Percentiles rank a stretch among this genome's conserved stretches.
Evolutionary conservation across 64 coral and sea anemone genomes (phyloP).

Genomic region (Porites australiensis): DNA sequence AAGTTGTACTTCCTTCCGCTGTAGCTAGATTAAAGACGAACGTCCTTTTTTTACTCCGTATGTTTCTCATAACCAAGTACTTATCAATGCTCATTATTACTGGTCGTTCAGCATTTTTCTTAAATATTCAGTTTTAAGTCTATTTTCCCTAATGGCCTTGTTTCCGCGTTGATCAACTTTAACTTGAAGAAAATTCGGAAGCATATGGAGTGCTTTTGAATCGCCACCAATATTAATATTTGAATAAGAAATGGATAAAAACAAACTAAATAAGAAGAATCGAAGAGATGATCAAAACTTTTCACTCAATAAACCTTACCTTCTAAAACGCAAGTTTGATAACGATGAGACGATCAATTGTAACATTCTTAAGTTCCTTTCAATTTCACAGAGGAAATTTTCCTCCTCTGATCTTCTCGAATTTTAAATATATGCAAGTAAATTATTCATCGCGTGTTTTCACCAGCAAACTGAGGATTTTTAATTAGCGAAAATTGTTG

Average conservation of each 20-base stretch:
- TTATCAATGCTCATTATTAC: no score
- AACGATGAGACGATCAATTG: no score
- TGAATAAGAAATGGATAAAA: not conserved
- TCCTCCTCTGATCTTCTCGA: no score
- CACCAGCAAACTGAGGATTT: not conserved
- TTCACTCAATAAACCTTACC: no score
- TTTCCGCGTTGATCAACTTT: not conserved
- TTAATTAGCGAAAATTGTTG: constrained; percentile 15
- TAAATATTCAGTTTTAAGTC: not conserved
- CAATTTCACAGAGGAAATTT: no score
- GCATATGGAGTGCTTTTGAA: not conserved
- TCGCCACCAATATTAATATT: not conserved
- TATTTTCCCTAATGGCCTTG: not conserved
- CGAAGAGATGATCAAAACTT: not conserved
- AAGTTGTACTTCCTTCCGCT: not conserved
- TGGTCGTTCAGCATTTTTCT: no score
- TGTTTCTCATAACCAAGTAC: not conserved
- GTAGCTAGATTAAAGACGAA: not conserved
- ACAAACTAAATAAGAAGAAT: not conserved
- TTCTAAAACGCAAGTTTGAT: no score
- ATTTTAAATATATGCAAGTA: no score
- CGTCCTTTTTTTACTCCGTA: no score
- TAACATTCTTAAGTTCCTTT: no score
- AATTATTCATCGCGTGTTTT: not conserved
- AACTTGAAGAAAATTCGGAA: not conserved